Percentiles rank a stretch among this genome's conserved stretches.
These are phyloP conservation scores for Platorchestia sp. DNA, from an alignment of 1,140 invertebrate species.

Conservation along the genomic window DNA sequence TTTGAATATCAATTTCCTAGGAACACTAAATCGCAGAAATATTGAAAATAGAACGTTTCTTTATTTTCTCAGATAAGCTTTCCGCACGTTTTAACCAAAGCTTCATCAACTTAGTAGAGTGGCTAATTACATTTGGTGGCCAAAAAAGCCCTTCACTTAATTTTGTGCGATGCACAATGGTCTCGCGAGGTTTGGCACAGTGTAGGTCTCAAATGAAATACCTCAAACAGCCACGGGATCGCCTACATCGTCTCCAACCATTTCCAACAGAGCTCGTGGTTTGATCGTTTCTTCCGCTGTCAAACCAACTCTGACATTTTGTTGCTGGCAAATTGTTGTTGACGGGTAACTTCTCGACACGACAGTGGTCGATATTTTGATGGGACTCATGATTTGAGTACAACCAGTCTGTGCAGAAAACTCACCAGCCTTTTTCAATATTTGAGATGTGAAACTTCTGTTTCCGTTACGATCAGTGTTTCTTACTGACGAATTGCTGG, in stretches of 20 bases:
- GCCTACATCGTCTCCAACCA: slow-evolving; percentile 25
- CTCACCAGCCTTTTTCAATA: slow-evolving; percentile 1
- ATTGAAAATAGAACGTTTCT: neutral
- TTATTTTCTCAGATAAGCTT: neutral
- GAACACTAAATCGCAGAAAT: neutral
- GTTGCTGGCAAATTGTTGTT: neutral
- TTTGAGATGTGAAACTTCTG: slow-evolving; percentile 1
- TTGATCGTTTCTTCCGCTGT: slow-evolving; percentile 29
- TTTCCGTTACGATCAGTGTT: neutral
- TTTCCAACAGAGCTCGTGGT: slow-evolving; percentile 26
- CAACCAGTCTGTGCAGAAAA: neutral
- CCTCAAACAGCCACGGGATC: slow-evolving; percentile 28
- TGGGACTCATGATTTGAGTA: neutral
- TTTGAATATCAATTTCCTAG: neutral
- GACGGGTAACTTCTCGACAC: slow-evolving; percentile 34
- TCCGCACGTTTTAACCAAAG: neutral
- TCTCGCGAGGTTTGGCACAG: neutral
- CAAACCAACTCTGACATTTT: slow-evolving; percentile 22
- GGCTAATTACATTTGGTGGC: neutral
- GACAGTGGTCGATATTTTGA: slow-evolving; percentile 41
- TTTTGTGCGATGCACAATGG: neutral
- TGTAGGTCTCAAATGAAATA: neutral
- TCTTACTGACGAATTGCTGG: neutral
- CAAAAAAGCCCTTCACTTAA: neutral
- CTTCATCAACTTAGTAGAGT: neutral